phyloP scores from a whole-genome alignment of 2,797 vertebrate species.

The Sebastes wilsoni region DNA sequence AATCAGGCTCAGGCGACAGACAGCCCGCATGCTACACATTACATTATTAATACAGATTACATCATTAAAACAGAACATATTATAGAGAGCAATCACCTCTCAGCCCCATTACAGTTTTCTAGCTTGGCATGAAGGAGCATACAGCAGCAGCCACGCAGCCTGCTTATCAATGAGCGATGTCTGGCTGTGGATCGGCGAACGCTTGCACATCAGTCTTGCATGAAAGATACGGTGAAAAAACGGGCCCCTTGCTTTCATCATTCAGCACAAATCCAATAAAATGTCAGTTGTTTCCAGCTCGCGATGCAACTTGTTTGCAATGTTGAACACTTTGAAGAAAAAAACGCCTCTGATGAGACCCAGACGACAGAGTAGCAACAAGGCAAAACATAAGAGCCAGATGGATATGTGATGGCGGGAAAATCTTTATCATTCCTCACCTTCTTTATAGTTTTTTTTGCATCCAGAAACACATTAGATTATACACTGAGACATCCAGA shows the following conservation, averaged over 20 bases:
- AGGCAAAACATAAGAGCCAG: background rate
- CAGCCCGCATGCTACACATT: slow-evolving; percentile 33
- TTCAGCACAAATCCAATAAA: slow-evolving; percentile 52
- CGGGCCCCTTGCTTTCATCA: slow-evolving; percentile 39
- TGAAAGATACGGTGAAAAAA: slow-evolving; percentile 34
- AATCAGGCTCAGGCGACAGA: slow-evolving; percentile 4
- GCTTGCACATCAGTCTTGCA: slow-evolving; percentile 15
- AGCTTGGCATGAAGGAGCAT: slow-evolving; percentile 14
- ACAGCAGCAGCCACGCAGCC: slow-evolving; percentile 31
- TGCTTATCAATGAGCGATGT: slow-evolving; percentile 56
- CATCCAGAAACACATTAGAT: slow-evolving; percentile 6
- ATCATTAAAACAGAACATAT: slow-evolving; percentile 49
- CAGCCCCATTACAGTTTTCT: slow-evolving; percentile 37
- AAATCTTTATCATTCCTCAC: background rate
- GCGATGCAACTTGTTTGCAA: slow-evolving; percentile 2
- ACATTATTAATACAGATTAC: slow-evolving; percentile 52
- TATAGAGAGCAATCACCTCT: slow-evolving; percentile 45
- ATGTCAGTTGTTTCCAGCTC: background rate
- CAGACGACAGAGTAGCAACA: background rate
- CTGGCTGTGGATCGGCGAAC: slow-evolving; percentile 4
- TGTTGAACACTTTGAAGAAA: slow-evolving; percentile 3
- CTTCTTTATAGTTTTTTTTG: background rate
- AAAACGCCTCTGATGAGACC: slow-evolving; percentile 26
- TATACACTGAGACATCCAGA: background rate
- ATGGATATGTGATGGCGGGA: background rate